Base-by-base conservation (phyloP, 2,113 vertebrate genomes). In the Phylloscopus whistleri region DNA sequence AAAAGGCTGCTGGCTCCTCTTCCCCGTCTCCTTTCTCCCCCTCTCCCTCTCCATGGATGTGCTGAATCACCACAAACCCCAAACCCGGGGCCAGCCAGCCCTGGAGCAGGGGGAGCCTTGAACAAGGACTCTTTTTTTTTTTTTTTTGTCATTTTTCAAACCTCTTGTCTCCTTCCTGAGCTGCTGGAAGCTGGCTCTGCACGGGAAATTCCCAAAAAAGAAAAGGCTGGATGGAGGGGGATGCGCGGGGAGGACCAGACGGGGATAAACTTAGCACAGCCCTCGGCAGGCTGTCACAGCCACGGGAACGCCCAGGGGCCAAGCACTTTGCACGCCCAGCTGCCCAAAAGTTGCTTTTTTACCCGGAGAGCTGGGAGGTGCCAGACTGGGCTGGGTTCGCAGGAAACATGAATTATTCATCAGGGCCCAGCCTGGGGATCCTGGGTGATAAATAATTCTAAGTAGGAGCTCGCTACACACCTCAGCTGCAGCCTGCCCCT, bases 321-420 rank as follows among this genome's bases (percentile, higher is more conserved):
- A 2, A 59, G 80, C 44, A 26, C 82, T 48, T 62, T 6, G 3
- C 52, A 1, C 59, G 1, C 79, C 2, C 33, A 52, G 48, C 7
- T 91, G 91, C 81, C 92, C 92, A 14, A 72, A 17, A 41, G 41
- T 5, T 53, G 70, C 39, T 30, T 59, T 52, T 67, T 82, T 90
- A 31, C 2, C 3, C 0, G 0, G 52, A 9, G 78, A 82, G 74
- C 39, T 64, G 33, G 48, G 68, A 92, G 84, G 93, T 75, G 80
- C 74, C 70, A 93, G 84, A 62, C 88, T 24, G 79, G 79, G 91
- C 83, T 90, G 39, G 41, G 66, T 17, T 91, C 15, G 4, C 15
- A 27, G 55, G 46, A 46, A 69, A 69, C 56, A 91, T 98, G 95
- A 98, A 98, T 98, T 97, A 97, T 97, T 84, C 85, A 98, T 98